These are phyloP conservation scores for Acromyrmex charruanus DNA, from an alignment of 1,140 invertebrate species.

Conservation along the genomic window DNA sequence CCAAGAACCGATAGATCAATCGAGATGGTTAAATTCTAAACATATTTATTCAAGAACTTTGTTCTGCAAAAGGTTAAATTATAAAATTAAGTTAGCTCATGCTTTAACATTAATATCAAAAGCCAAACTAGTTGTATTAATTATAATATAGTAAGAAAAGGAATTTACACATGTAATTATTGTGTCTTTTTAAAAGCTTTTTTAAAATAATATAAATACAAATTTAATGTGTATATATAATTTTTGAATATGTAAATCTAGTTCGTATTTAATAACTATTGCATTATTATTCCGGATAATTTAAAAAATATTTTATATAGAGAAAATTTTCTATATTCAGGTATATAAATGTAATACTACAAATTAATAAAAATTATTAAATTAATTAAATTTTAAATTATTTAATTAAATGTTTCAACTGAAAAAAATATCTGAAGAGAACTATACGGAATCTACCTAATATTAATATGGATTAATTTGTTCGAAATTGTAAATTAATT, in stretches of 20 bases:
- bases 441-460: neutral
- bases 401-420: neutral
- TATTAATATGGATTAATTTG: neutral
- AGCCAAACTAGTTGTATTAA: neutral
- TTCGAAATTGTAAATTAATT: slow-evolving; percentile 73
- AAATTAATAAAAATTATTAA: slow-evolving; percentile 15
- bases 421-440: slow-evolving; percentile 27
- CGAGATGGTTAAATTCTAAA: slow-evolving; percentile 24
- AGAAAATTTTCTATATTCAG: neutral
- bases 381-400: neutral
- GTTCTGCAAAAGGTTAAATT: slow-evolving; percentile 12
- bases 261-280: neutral
- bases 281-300: neutral
- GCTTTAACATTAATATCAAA: neutral
- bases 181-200: neutral
- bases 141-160: neutral
- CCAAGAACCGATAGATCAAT: slow-evolving; percentile 35
- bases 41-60: neutral
- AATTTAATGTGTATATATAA: neutral
- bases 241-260: slow-evolving; percentile 8
- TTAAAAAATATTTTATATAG: neutral
- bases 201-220: slow-evolving; percentile 2
- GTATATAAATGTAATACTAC: neutral
- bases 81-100: neutral
- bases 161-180: neutral